Conservation (phyloP, 1,140 invertebrate species). For the Euwallacea similis region DNA sequence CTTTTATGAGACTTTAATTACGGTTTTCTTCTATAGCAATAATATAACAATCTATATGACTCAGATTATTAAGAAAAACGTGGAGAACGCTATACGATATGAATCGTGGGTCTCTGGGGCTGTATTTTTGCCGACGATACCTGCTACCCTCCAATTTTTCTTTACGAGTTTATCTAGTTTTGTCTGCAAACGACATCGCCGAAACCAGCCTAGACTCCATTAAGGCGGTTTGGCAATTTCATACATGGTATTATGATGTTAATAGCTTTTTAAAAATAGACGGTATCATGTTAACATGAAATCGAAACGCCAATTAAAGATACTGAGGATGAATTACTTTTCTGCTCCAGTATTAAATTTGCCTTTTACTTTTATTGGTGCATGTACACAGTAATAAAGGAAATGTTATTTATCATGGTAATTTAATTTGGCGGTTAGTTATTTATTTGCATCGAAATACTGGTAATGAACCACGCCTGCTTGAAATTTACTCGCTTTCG, state of each 20-base stretch:
- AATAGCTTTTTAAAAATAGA: background rate
- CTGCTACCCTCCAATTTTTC: too few species aligned
- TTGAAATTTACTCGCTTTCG: background rate
- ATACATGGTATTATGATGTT: slow-evolving; percentile 6
- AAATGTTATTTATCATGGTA: background rate
- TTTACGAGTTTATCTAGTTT: too few species aligned
- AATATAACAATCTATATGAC: too few species aligned
- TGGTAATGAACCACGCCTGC: background rate
- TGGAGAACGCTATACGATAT: too few species aligned
- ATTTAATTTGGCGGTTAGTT: slow-evolving; percentile 2
- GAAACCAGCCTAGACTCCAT: too few species aligned
- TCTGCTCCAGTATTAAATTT: slow-evolving; percentile 9
- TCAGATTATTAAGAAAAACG: too few species aligned
- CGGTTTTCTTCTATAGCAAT: slow-evolving; percentile 1
- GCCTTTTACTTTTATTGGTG: slow-evolving; percentile 18
- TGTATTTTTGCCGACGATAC: too few species aligned
- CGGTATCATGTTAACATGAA: slow-evolving; percentile 12
- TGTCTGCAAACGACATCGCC: too few species aligned
- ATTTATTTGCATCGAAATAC: background rate
- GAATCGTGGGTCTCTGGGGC: too few species aligned
- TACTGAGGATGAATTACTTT: slow-evolving; percentile 14
- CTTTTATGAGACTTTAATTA: slow-evolving; percentile 11
- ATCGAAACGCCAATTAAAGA: slow-evolving; percentile 18
- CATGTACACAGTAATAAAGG: slow-evolving; percentile 2
- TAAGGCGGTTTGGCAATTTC: background rate